Evolutionary conservation across 2,888 invertebrate species (phyloP).

Genomic region (Acronicta aceris): DNA sequence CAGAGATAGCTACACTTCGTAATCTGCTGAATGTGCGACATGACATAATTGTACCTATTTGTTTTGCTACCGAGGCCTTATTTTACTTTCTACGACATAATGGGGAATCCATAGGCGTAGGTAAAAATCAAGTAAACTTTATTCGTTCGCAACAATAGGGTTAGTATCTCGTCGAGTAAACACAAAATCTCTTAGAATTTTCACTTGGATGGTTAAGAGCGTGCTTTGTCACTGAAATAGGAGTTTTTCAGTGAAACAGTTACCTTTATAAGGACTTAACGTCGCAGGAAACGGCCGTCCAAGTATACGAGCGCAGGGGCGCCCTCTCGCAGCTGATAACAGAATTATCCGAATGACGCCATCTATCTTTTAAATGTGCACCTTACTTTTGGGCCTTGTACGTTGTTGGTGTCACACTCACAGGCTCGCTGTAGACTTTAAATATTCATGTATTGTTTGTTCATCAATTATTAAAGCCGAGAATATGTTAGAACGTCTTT

Average conservation of each 20-base stretch:
- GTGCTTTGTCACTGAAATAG: constrained; percentile 83
- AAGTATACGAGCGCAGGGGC: constrained; percentile 84
- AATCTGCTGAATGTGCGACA: constrained; percentile 79
- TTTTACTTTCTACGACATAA: constrained; percentile 65
- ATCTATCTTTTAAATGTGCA: constrained; percentile 91
- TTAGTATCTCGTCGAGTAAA: constrained; percentile 69
- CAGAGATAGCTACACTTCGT: constrained; percentile 77
- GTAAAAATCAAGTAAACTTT: constrained; percentile 64
- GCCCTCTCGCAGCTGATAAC: constrained; percentile 90
- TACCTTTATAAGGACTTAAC: constrained; percentile 87
- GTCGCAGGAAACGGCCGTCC: constrained; percentile 85
- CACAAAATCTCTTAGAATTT: constrained; percentile 77
- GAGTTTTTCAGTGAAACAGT: constrained; percentile 85
- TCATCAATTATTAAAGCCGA: constrained; percentile 51
- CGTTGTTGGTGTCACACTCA: constrained; percentile 63
- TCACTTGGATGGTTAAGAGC: constrained; percentile 80
- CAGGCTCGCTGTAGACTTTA: constrained; percentile 41
- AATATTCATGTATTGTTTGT: constrained; percentile 56
- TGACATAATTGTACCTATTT: constrained; percentile 75
- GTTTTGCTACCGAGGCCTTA: constrained; percentile 69
- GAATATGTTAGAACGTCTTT: constrained; percentile 25
- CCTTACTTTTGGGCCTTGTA: constrained; percentile 81
- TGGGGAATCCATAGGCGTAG: constrained; percentile 67
- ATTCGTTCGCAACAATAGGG: constrained; percentile 65
- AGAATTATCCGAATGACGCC: constrained; percentile 91